phyloP scores from a whole-genome alignment of 2,113 vertebrate genomes.

The Ondatra zibethicus region DNA sequence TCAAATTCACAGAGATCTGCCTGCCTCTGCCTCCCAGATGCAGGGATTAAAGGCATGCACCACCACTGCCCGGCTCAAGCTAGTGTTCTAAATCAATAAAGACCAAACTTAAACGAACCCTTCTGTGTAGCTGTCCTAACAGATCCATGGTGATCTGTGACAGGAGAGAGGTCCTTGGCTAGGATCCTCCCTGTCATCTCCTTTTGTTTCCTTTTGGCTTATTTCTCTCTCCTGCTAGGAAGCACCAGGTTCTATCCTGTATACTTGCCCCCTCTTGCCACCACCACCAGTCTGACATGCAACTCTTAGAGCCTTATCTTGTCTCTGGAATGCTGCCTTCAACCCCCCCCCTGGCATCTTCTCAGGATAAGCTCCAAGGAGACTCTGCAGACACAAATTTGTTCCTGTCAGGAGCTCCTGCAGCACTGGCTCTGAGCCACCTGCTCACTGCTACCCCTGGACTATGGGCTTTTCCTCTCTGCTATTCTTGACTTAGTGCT shows the following conservation, averaged over 20 bases:
- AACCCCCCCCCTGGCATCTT: not conserved
- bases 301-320: not conserved
- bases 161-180: not conserved
- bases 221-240: not conserved
- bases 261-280: not conserved
- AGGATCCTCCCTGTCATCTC: rapidly evolving
- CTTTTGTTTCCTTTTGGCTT: not conserved
- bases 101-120: too few species aligned
- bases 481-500: too few species aligned
- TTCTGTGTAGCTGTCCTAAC: not conserved
- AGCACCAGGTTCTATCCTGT: not conserved
- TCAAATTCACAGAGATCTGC: too few species aligned
- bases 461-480: rapidly evolving
- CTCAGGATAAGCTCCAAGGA: not conserved
- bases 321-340: not conserved
- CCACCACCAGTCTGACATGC: rapidly evolving
- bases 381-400: rapidly evolving
- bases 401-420: not conserved
- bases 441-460: not conserved
- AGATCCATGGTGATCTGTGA: not conserved
- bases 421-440: rapidly evolving
- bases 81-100: not conserved
- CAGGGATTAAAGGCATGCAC: too few species aligned
- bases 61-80: too few species aligned
- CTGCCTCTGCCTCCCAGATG: too few species aligned